A percentile compares a stretch with the other conserved stretches of the same genome.
These are phyloP conservation scores for Carettochelys insculpta DNA, from an alignment of 2,113 vertebrate genomes.

Conservation along the genomic window DNA sequence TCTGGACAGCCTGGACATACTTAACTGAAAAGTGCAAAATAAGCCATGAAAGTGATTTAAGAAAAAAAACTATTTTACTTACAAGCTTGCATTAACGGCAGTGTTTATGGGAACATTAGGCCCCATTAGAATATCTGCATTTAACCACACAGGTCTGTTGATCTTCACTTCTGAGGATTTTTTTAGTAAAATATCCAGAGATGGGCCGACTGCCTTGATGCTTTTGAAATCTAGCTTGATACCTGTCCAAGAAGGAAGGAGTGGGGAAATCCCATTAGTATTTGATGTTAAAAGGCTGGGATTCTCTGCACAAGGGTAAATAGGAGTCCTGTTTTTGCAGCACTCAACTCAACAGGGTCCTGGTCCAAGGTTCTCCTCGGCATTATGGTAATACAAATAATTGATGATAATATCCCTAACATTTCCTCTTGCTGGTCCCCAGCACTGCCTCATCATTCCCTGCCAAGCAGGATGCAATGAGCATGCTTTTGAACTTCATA, in stretches of 20 bases:
- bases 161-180: slow-evolving; percentile 64
- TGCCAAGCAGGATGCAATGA: neutral
- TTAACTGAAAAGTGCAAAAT: neutral
- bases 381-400: neutral
- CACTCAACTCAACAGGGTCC: neutral
- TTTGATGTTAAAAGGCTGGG: accelerated
- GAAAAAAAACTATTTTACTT: slow-evolving; percentile 12
- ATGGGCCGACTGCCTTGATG: slow-evolving; percentile 71
- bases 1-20: neutral
- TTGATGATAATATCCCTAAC: neutral
- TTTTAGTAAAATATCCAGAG: slow-evolving; percentile 70
- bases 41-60: neutral
- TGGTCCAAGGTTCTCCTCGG: neutral
- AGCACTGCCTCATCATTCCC: neutral
- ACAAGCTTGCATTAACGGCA: slow-evolving; percentile 75
- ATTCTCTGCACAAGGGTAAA: neutral
- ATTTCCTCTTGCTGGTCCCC: neutral
- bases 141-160: slow-evolving; percentile 79
- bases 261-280: neutral
- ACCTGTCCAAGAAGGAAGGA: slow-evolving; percentile 47
- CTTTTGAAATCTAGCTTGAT: slow-evolving; percentile 86
- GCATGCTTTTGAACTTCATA: neutral
- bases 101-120: slow-evolving; percentile 79
- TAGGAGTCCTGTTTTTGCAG: neutral
- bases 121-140: slow-evolving; percentile 79